These are phyloP conservation scores for Siniperca scherzeri DNA, from an alignment of 2,797 vertebrate genomes.

Conservation along the genomic window DNA sequence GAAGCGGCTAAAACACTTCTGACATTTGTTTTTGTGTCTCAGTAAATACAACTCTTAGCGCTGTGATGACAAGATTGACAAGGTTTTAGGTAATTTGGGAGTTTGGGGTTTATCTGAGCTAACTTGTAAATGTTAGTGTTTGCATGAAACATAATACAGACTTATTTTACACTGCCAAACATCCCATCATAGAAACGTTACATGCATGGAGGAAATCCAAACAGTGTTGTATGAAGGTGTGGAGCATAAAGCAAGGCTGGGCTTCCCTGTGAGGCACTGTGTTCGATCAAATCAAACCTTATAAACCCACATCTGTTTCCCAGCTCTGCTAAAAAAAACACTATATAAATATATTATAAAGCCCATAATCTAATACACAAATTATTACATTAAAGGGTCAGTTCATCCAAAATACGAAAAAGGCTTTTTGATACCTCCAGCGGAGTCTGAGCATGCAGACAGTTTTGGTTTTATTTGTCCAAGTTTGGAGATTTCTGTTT, in stretches of 20 bases:
- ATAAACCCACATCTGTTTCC: conserved; percentile 43
- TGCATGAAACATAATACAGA: conserved; percentile 28
- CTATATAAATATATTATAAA: neutral
- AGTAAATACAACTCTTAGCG: conserved; percentile 38
- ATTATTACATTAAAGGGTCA: neutral
- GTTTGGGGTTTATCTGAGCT: conserved; percentile 34
- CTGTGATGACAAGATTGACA: conserved; percentile 45
- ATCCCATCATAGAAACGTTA: neutral
- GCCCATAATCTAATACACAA: neutral
- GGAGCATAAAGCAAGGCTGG: conserved; percentile 1
- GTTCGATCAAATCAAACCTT: conserved; percentile 27
- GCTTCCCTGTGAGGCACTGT: conserved; percentile 12
- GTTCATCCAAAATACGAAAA: neutral
- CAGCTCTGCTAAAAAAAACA: conserved; percentile 4
- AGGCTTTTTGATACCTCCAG: too few species aligned
- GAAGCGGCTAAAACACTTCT: conserved; percentile 33
- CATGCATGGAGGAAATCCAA: conserved; percentile 29
- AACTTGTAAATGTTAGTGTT: conserved; percentile 49
- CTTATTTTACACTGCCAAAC: conserved; percentile 27
- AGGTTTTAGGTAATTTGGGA: conserved; percentile 20
- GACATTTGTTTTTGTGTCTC: conserved; percentile 60
- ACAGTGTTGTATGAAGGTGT: conserved; percentile 4
- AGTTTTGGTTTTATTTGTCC: neutral
- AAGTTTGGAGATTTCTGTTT: conserved; percentile 10
- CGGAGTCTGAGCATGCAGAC: neutral